Percentiles rank a stretch among this genome's conserved stretches.
Evolutionary conservation across 2,888 invertebrate genomes (phyloP).

Genomic region (Lasioglossum malachurum): DNA sequence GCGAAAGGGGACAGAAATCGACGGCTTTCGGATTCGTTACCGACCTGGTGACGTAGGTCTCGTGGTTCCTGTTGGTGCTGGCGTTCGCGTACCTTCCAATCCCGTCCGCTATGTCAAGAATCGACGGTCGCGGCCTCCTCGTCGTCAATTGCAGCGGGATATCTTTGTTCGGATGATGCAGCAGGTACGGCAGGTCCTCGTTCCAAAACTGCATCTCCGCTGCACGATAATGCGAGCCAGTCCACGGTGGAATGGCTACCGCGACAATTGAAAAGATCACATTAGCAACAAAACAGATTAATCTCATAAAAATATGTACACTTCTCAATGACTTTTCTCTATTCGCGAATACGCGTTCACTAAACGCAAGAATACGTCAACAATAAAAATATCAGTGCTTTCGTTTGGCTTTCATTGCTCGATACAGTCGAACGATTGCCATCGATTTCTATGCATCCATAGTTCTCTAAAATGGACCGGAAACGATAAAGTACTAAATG

Average conservation of each 20-base stretch:
- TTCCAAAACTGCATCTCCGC: conserved; percentile 94
- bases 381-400: not conserved
- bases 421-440: not conserved
- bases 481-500: not conserved
- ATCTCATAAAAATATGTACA: too few species aligned
- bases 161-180: conserved; percentile 84
- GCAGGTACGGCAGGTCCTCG: conserved; percentile 91
- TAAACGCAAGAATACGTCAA: not conserved
- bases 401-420: not conserved
- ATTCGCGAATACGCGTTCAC: not conserved
- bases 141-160: conserved; percentile 66
- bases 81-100: conserved; percentile 76
- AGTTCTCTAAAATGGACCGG: not conserved
- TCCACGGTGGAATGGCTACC: conserved; percentile 91
- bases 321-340: too few species aligned
- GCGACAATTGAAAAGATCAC: not conserved
- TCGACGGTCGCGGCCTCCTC: conserved; percentile 75
- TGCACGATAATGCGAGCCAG: conserved; percentile 91
- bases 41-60: conserved; percentile 54
- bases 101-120: conserved; percentile 77
- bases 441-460: not conserved
- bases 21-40: conserved; percentile 28
- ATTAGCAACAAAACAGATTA: not conserved
- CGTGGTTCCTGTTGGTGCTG: conserved; percentile 69
- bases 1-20: not conserved